Base-by-base conservation (phyloP, 2,113 vertebrate species). In the Coturnix japonica region DNA sequence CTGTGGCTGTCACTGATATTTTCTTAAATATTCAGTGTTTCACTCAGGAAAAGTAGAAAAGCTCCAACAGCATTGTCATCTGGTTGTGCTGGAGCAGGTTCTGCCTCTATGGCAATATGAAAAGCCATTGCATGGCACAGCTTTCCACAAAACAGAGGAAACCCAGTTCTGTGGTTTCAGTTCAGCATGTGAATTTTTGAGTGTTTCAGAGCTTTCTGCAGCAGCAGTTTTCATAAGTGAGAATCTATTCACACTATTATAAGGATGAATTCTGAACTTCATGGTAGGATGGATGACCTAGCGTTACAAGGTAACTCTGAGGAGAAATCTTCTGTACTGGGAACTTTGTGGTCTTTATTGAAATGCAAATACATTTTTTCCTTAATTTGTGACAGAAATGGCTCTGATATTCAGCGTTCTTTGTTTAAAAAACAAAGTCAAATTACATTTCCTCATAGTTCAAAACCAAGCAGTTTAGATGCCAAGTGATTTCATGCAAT, bases 81-180 rank as follows among this genome's bases (percentile, higher is more conserved):
- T 64, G 37, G 33, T 28, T 77, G 44, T 30, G 61, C 69, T 5
- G 9, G 61, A 35, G 79, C 72, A 20, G 15, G 11, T n/a, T 73
- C 54, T 73, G 49, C 49, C 63, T 72, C 4, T 18, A 10, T 63
- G 67, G 69, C 13, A 49, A 6, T 11, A 20, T 6, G 53, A 71
- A 90, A 67, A 49, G 25, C 18, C 11, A 39, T 26, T 69, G 41
- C 31, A 69, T 76, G 35, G 59, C 71, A 49, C 0, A 3, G 77
- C 63, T 90, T 95, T 77, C 59, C 49, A 87, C 74, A 81, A 82
- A 81, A 70, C 31, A 87, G 51, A 87, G 11, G 49, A 90, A 72
- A 79, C 2, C 2, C 20, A 37, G 31, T 47, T 70, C 67, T 46
- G 19, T 46, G 37, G 44, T 82, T 89, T 81, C 35, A 70, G 59